Evolutionary conservation across 2,888 invertebrate species (phyloP), one percentile per base, ranked within the genome.

Genomic region (Tuberolachnus salignus): DNA sequence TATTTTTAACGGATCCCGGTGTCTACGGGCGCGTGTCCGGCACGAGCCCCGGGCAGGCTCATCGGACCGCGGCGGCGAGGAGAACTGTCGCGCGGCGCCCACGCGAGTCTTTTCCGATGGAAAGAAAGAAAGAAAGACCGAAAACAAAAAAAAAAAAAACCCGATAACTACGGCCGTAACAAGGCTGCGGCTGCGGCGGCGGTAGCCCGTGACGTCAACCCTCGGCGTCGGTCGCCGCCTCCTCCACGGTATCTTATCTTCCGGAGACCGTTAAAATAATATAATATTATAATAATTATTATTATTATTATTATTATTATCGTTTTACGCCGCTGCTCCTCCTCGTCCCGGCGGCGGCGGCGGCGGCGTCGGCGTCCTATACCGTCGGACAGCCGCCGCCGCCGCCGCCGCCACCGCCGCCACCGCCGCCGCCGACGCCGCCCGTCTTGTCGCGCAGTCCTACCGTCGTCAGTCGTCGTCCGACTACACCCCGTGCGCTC

Each of bases 251-350:
- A 49, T 78, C 75, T 78, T 78, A 78, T 78, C 75, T 78, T 78
- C 75, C 67, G 67, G 67, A 78, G 75, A 78, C 75, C 75, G 75
- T 78, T 78, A 78, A 78, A 78, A 67, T 67, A 75, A 75, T 61
- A 75, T n/a, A n/a, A n/a, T n/a, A n/a, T n/a, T n/a, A 73, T 57
- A 72, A 72, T 53, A 61, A n/a, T n/a, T n/a, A n/a, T n/a, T n/a
- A n/a, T n/a, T n/a, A n/a, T n/a, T n/a, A n/a, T n/a, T n/a, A n/a
- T n/a, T n/a, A n/a, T n/a, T n/a, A n/a, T n/a, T n/a, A 34, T n/a
- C n/a, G n/a, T n/a, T n/a, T n/a, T n/a, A n/a, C n/a, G n/a, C 34
- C 34, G 34, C 6, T 34, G 34, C 34, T 34, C 34, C 34, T 34
- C 34, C 6, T 34, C 34, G 34, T 34, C 34, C 34, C 34, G 6